Percentiles rank a stretch among this genome's conserved stretches.
Evolutionary conservation across 1,140 invertebrate species (phyloP).

Genomic region (Drosophila bipectinata): DNA sequence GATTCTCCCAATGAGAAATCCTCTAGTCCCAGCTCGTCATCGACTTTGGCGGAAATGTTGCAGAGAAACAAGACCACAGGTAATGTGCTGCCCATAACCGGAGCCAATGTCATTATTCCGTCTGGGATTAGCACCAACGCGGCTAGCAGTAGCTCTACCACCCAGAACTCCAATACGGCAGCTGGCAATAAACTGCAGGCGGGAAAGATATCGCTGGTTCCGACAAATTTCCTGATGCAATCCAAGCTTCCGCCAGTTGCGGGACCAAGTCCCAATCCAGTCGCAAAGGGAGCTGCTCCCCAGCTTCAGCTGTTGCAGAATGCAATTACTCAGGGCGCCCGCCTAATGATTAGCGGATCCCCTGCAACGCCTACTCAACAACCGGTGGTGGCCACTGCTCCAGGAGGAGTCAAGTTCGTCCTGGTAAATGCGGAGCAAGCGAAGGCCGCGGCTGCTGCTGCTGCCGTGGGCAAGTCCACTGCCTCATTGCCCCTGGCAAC

Average conservation of each 20-base stretch:
- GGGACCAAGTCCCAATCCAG: constrained; percentile 33
- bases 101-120: constrained; percentile 67
- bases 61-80: constrained; percentile 47
- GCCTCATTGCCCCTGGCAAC: constrained; percentile 38
- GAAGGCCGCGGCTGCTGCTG: constrained; percentile 54
- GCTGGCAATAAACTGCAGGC: constrained; percentile 41
- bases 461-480: constrained; percentile 44
- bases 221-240: constrained; percentile 81
- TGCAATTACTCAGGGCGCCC: constrained; percentile 65
- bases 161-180: constrained; percentile 7
- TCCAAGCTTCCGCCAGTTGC: constrained; percentile 54
- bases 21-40: constrained; percentile 25
- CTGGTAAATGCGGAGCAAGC: constrained; percentile 77
- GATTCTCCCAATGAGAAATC: constrained; percentile 46
- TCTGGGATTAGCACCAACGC: constrained; percentile 56
- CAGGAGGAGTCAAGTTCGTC: constrained; percentile 75
- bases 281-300: constrained; percentile 26
- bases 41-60: constrained; percentile 65
- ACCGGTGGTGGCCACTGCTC: constrained; percentile 60
- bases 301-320: constrained; percentile 68
- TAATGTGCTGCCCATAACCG: constrained; percentile 56
- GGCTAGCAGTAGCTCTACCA: constrained; percentile 19
- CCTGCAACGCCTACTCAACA: constrained; percentile 36
- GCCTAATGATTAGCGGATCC: constrained; percentile 67
- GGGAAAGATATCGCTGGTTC: constrained; percentile 78